phyloP scores from a whole-genome alignment of 1,140 invertebrate species.

The Calephelis virginiensis region DNA sequence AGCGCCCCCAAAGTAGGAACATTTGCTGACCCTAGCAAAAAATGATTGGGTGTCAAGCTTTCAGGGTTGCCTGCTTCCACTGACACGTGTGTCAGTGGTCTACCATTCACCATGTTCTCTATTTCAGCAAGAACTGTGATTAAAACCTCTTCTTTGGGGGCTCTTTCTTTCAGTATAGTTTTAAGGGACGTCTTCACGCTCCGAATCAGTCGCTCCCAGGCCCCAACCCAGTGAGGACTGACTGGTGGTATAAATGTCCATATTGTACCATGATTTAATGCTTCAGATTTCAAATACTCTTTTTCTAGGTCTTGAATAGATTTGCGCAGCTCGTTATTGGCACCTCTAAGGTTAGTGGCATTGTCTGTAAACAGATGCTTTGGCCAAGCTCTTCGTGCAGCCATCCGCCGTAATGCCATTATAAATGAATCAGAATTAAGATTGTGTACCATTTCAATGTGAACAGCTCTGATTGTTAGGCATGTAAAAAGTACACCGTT shows the following conservation, averaged over 20 bases:
- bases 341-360: slow-evolving; percentile 50
- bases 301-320: slow-evolving; percentile 27
- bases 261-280: slow-evolving; percentile 24
- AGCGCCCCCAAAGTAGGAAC: no score
- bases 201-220: slow-evolving; percentile 37
- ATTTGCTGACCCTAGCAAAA: slow-evolving; percentile 28
- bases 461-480: slow-evolving; percentile 29
- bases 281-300: slow-evolving; percentile 19
- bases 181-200: slow-evolving; percentile 31
- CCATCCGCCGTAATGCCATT: slow-evolving; percentile 43
- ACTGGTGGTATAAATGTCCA: slow-evolving; percentile 58
- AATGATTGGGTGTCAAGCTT: slow-evolving; percentile 37
- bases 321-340: slow-evolving; percentile 35
- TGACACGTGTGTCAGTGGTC: slow-evolving; percentile 36
- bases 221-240: slow-evolving; percentile 47
- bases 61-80: slow-evolving; percentile 28
- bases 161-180: slow-evolving; percentile 28
- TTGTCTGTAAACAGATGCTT: slow-evolving; percentile 42
- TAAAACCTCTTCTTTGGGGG: slow-evolving; percentile 28
- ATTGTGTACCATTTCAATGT: slow-evolving; percentile 38
- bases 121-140: slow-evolving; percentile 33
- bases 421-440: slow-evolving; percentile 37
- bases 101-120: slow-evolving; percentile 36
- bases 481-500: slow-evolving; percentile 35
- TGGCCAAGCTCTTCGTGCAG: slow-evolving; percentile 31